Base-by-base conservation (phyloP, 2,113 vertebrate genomes). In the Mungos mungo region DNA sequence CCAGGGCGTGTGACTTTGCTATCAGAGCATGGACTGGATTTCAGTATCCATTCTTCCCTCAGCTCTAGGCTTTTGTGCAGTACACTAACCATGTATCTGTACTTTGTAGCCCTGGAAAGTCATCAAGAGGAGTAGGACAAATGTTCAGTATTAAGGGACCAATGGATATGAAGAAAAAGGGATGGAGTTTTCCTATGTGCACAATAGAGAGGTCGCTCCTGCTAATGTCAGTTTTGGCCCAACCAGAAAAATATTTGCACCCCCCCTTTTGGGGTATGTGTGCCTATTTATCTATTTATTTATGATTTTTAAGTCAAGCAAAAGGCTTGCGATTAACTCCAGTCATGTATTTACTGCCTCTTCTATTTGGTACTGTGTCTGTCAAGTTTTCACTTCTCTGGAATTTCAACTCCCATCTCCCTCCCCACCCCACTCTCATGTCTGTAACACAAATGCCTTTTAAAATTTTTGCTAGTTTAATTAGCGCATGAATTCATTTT, bases 361-460 rank as follows among this genome's bases (percentile, higher is more conserved):
- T 72, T 72, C 66, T 80, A 14, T 85, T 54, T 5, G 29, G n/a
- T 54, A n/a, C 19, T 35, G 5, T 72, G 94, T 90, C 97, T 96
- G 94, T 95, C 97, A 98, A 93, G 41, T 95, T 96, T 93, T 90
- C 81, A 29, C 35, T 93, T 90, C 72, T 71, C 33, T 66, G 71
- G 72, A 95, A 94, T 91, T 94, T 68, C 65, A 74, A 89, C 92
- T 89, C 90, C 19, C 68, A 10, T 45, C 11, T 90, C 71, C 84
- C 84, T 96, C 80, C 83, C 45, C 12, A 50, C 1, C 2, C 74
- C 15, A 25, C 95, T 90, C 74, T 81, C 31, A 47, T 1, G 35
- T 95, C 97, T 96, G 93, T 52, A 91, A 93, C 92, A 96, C 97
- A 97, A 88, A 57, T 93, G 66, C 97, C 97, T 98, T 96, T n/a